These are phyloP conservation scores for Tragelaphus eurycerus DNA, from an alignment of 2,797 vertebrate genomes.

Conservation along the genomic window DNA sequence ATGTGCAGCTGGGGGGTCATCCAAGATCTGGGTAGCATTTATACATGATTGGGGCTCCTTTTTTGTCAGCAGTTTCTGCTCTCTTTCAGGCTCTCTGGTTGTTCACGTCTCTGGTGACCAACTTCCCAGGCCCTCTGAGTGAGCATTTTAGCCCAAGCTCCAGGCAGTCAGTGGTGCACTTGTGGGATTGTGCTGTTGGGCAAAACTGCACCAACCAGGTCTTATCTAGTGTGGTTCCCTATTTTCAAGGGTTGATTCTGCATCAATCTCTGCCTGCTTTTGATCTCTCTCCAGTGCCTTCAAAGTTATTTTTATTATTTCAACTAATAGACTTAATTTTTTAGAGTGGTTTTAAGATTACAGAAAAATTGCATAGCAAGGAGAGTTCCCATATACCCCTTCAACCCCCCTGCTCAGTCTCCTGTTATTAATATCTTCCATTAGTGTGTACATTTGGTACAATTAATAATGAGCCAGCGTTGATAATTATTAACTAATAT, in stretches of 20 bases:
- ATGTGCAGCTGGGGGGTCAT: not conserved
- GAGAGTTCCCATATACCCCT: not conserved
- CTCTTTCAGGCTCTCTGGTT: not conserved
- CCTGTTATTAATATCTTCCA: not conserved
- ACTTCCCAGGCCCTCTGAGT: not conserved
- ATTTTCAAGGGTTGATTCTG: not conserved
- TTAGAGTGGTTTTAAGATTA: not conserved
- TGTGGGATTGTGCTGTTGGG: not conserved
- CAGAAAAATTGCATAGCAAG: not conserved
- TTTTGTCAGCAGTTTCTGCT: not conserved
- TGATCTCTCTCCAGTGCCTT: not conserved
- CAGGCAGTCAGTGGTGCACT: accelerated
- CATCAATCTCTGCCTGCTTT: not conserved
- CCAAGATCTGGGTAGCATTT: not conserved
- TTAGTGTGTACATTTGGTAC: not conserved
- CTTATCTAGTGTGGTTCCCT: not conserved
- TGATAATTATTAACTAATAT: not conserved
- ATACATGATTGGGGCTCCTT: accelerated
- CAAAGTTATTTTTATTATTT: not conserved
- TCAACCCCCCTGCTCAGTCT: accelerated
- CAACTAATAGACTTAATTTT: not conserved
- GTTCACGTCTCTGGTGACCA: not conserved
- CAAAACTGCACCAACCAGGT: not conserved
- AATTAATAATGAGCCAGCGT: not conserved
- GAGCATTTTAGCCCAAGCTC: not conserved